Conservation (phyloP, 2,888 invertebrate species). For the Ypsolopha scabrella region DNA sequence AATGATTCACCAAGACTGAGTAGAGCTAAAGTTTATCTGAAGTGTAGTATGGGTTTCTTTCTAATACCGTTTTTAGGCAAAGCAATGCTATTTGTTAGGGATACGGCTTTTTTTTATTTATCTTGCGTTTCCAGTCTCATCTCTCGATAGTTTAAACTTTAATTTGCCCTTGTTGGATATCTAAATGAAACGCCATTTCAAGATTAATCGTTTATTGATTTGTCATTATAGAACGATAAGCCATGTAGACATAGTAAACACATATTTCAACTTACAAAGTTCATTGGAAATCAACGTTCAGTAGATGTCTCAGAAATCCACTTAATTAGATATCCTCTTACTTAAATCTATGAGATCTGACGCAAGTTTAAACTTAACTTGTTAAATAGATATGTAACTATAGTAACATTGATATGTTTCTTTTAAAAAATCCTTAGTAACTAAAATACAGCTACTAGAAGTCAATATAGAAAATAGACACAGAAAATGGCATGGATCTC, state of each 20-base stretch:
- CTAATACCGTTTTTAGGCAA: too few relatives aligned
- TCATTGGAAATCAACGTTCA: slow-evolving; percentile 32
- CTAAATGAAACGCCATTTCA: slow-evolving; percentile 46
- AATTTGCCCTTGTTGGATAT: neutral
- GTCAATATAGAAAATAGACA: neutral
- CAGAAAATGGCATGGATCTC: neutral
- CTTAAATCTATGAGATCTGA: slow-evolving; percentile 35
- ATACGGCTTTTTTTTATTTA: too few relatives aligned
- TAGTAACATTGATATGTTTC: slow-evolving; percentile 5
- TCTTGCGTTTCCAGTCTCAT: too few relatives aligned
- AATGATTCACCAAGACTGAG: too few relatives aligned
- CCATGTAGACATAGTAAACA: slow-evolving; percentile 54
- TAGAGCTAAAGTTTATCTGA: too few relatives aligned
- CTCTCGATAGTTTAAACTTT: too few relatives aligned
- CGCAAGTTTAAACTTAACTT: slow-evolving; percentile 46
- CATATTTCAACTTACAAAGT: slow-evolving; percentile 43
- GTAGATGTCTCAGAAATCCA: slow-evolving; percentile 12
- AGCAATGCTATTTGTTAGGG: too few relatives aligned
- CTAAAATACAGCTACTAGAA: neutral
- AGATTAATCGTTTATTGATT: slow-evolving; percentile 62
- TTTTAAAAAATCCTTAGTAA: neutral
- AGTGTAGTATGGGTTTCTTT: too few relatives aligned
- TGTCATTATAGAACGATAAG: slow-evolving; percentile 59
- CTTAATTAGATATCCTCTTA: slow-evolving; percentile 21
- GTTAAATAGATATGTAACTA: neutral